These are phyloP conservation scores for Seira sanloemensis DNA, from an alignment of 2,888 invertebrate species.

Conservation along the genomic window DNA sequence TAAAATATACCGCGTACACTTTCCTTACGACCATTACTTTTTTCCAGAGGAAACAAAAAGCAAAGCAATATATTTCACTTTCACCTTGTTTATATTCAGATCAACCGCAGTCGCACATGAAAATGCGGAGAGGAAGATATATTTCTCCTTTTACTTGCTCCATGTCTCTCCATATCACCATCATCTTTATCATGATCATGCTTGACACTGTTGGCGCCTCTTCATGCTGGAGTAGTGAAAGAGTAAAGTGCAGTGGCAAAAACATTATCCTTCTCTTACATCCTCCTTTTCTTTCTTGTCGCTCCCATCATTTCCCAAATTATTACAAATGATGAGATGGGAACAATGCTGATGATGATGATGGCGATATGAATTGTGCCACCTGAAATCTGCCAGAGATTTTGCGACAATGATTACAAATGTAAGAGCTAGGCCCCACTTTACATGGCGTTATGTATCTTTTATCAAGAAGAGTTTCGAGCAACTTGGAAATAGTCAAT, in stretches of 20 bases:
- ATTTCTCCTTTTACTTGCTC: constrained; percentile 10
- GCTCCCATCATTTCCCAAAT: constrained; percentile 36
- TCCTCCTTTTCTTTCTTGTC: constrained; percentile 2
- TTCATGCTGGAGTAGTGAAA: background rate
- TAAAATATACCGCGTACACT: no score
- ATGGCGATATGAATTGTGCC: background rate
- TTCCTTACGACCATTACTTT: background rate
- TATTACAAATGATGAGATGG: constrained; percentile 46
- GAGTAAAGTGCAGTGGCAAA: no score
- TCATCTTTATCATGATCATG: constrained; percentile 59
- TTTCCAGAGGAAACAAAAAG: background rate
- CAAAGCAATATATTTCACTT: constrained; percentile 49
- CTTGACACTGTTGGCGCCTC: constrained; percentile 42
- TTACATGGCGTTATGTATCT: no score
- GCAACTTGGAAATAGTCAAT: background rate
- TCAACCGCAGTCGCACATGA: constrained; percentile 18
- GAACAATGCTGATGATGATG: no score
- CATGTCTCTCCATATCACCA: constrained; percentile 21
- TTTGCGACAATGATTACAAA: background rate
- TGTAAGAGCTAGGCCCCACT: background rate
- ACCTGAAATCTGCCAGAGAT: no score
- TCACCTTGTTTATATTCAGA: constrained; percentile 37
- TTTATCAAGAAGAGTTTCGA: no score
- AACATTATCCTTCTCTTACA: constrained; percentile 7
- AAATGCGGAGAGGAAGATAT: constrained; percentile 9